phyloP scores from a whole-genome alignment of 2,888 invertebrate species.

The Chromoteleia sp. region DNA sequence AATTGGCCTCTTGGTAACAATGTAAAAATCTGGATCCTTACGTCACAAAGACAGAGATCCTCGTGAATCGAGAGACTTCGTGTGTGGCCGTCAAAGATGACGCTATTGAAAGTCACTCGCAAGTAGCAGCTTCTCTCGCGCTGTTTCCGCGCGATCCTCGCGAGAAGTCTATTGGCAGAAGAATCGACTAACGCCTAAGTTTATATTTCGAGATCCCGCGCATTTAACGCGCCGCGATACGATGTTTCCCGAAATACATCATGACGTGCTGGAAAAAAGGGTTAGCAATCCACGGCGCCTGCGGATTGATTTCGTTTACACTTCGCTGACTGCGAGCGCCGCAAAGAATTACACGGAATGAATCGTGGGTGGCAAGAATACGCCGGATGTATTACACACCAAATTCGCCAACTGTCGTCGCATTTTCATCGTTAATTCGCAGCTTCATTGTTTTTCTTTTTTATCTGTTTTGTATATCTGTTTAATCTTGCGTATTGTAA shows the following conservation, averaged over 20 bases:
- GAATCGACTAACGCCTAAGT: constrained; percentile 60
- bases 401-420: constrained; percentile 19
- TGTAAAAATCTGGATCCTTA: neutral
- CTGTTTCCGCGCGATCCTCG: constrained; percentile 41
- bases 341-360: constrained; percentile 64
- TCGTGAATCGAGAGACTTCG: constrained; percentile 54
- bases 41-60: neutral
- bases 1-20: too few relatives aligned
- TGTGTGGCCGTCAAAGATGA: constrained; percentile 78
- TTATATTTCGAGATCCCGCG: constrained; percentile 64
- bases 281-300: constrained; percentile 74
- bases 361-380: constrained; percentile 77
- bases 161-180: constrained; percentile 61
- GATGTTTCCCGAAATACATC: constrained; percentile 72
- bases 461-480: too few relatives aligned
- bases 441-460: neutral
- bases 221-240: constrained; percentile 64
- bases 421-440: neutral
- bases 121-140: constrained; percentile 55
- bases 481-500: too few relatives aligned
- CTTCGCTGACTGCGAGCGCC: constrained; percentile 74
- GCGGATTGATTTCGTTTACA: constrained; percentile 80
- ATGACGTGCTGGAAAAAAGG: constrained; percentile 71
- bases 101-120: constrained; percentile 79
- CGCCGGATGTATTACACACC: constrained; percentile 63